Evolutionary conservation across 2,797 vertebrate species (phyloP).

Genomic region (Myotis pilosus): DNA sequence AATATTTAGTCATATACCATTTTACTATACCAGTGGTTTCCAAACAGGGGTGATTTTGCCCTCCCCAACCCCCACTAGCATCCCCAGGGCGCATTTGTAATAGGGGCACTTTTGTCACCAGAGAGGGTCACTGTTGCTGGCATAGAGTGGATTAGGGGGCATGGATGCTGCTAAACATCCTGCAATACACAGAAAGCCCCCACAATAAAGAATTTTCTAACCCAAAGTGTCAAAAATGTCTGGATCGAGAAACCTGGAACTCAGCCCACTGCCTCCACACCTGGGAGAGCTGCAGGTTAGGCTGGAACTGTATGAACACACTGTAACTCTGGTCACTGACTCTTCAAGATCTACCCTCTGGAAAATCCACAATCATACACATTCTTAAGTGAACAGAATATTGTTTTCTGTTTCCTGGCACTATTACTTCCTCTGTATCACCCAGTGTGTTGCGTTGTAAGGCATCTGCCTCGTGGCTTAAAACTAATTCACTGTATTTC

Average conservation of each 20-base stretch:
- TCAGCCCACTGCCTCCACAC: accelerated
- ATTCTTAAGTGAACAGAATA: not conserved
- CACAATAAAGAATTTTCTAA: not conserved
- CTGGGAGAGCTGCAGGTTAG: too few relatives aligned
- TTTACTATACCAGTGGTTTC: not conserved
- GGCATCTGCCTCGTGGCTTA: not conserved
- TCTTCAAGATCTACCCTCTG: not conserved
- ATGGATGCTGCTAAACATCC: not conserved
- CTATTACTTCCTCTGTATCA: not conserved
- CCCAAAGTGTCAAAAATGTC: not conserved
- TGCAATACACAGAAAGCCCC: not conserved
- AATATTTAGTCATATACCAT: not conserved
- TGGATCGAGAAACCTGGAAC: not conserved
- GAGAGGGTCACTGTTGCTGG: not conserved
- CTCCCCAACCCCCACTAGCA: not conserved
- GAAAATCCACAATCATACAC: not conserved
- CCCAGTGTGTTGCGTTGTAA: not conserved
- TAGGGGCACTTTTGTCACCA: not conserved
- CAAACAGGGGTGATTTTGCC: not conserved
- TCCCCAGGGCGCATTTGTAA: not conserved
- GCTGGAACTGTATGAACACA: not conserved
- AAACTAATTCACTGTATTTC: not conserved
- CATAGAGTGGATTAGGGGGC: not conserved
- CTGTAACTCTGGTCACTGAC: too few relatives aligned
- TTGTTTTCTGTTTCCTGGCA: not conserved